Evolutionary conservation across 2,888 invertebrate genomes (phyloP).

Genomic region (Entomobrya proxima): DNA sequence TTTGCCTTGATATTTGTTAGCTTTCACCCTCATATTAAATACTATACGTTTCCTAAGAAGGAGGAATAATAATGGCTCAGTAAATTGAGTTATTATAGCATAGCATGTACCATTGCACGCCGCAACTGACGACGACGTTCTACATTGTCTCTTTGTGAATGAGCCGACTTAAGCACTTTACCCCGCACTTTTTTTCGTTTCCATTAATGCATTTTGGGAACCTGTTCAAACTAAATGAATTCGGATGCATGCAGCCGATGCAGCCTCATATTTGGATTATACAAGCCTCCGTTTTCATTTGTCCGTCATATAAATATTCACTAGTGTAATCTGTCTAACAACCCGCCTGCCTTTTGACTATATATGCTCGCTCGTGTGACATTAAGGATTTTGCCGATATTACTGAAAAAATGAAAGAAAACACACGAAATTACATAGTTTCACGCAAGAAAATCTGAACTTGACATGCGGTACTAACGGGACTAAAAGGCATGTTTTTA

Average conservation of each 20-base stretch:
- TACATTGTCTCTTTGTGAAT: conserved; percentile 7
- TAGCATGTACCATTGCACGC: neutral
- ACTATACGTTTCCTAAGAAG: neutral
- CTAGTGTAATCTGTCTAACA: conserved; percentile 19
- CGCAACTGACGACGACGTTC: neutral
- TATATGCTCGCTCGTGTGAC: too few species aligned
- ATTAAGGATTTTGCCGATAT: too few species aligned
- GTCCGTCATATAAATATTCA: conserved; percentile 21
- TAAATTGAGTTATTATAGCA: neutral
- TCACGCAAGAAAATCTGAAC: too few species aligned
- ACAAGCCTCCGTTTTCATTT: neutral
- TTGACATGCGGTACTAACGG: too few species aligned
- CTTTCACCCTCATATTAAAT: neutral
- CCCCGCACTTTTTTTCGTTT: neutral
- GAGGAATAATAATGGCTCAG: neutral
- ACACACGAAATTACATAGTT: too few species aligned
- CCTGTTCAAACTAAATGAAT: neutral
- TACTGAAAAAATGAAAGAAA: too few species aligned
- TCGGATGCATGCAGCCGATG: neutral
- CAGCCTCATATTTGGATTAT: conserved; percentile 3
- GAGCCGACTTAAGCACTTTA: conserved; percentile 6
- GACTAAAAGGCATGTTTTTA: too few species aligned
- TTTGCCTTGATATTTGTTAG: conserved; percentile 24
- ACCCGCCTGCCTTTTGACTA: neutral
- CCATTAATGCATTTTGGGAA: conserved; percentile 24